Percentiles rank a stretch among this genome's conserved stretches.
These are phyloP conservation scores for Aleiodes leptofemur DNA, from an alignment of 2,888 invertebrate genomes.

Conservation along the genomic window DNA sequence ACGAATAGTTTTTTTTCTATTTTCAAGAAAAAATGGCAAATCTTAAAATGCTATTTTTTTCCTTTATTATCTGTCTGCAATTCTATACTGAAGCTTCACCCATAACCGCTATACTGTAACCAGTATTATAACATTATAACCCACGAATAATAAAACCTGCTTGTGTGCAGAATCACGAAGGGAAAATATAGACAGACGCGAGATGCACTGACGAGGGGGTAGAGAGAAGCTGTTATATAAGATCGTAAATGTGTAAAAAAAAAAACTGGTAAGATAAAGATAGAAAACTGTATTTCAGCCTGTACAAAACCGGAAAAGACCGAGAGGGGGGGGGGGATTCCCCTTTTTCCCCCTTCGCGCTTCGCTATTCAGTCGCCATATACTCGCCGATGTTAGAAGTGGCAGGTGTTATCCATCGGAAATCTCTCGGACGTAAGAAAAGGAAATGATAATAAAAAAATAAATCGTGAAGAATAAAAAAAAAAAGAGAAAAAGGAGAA, in stretches of 20 bases:
- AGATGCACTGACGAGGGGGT: not conserved
- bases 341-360: not conserved
- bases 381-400: conserved; percentile 29
- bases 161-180: conserved; percentile 31
- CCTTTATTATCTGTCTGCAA: conserved; percentile 16
- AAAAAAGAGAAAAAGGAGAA: conserved; percentile 34
- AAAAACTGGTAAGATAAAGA: conserved; percentile 29
- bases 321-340: not conserved
- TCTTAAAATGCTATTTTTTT: not conserved
- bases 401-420: conserved; percentile 50
- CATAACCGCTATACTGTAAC: conserved; percentile 42
- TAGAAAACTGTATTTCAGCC: conserved; percentile 14
- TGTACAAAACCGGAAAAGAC: conserved; percentile 38
- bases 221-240: conserved; percentile 42
- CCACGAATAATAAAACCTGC: conserved; percentile 27
- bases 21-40: no score
- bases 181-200: conserved; percentile 17
- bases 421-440: conserved; percentile 18
- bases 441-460: conserved; percentile 28
- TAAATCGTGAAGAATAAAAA: conserved; percentile 42
- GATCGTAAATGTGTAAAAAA: conserved; percentile 38
- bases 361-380: not conserved
- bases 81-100: conserved; percentile 14
- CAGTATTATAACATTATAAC: conserved; percentile 31
- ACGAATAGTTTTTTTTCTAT: no score